Percentiles rank a stretch among this genome's conserved stretches.
Evolutionary conservation across 2,797 vertebrate genomes (phyloP).

Genomic region (Mormyrus proboscirostris): DNA sequence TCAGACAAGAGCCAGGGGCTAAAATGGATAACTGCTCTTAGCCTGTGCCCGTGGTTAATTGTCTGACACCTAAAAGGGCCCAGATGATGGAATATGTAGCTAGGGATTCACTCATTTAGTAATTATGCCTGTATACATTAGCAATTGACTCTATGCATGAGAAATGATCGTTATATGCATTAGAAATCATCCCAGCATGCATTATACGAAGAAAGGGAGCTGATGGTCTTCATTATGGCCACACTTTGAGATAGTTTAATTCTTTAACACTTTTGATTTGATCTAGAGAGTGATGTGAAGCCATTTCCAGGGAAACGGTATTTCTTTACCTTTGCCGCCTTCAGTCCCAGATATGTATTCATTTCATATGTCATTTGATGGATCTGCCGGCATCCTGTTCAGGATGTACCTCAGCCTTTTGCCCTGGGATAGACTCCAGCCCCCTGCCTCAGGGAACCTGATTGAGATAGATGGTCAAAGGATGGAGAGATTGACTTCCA

Average conservation of each 20-base stretch:
- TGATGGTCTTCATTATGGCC: background rate
- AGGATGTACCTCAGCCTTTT: background rate
- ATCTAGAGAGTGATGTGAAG: background rate
- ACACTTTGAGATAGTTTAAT: background rate
- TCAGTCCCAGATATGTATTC: background rate
- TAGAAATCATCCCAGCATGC: background rate
- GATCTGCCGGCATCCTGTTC: background rate
- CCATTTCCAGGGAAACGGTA: background rate
- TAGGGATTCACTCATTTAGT: background rate
- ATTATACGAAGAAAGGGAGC: background rate
- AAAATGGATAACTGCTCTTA: background rate
- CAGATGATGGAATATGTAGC: background rate
- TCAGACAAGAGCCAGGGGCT: background rate
- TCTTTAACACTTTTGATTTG: background rate
- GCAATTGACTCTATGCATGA: constrained; percentile 7
- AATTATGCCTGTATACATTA: constrained; percentile 15
- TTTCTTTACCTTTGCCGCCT: background rate
- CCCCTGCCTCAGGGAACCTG: background rate
- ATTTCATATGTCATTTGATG: background rate
- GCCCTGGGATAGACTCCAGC: background rate
- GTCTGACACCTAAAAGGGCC: background rate
- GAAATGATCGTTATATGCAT: constrained; percentile 7
- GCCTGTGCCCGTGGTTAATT: background rate
- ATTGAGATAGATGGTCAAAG: background rate
- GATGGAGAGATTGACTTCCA: background rate